These are phyloP conservation scores for Apostichopus leukothele DNA, from an alignment of 53 echinoderm and acorn worm species.

Conservation along the genomic window DNA sequence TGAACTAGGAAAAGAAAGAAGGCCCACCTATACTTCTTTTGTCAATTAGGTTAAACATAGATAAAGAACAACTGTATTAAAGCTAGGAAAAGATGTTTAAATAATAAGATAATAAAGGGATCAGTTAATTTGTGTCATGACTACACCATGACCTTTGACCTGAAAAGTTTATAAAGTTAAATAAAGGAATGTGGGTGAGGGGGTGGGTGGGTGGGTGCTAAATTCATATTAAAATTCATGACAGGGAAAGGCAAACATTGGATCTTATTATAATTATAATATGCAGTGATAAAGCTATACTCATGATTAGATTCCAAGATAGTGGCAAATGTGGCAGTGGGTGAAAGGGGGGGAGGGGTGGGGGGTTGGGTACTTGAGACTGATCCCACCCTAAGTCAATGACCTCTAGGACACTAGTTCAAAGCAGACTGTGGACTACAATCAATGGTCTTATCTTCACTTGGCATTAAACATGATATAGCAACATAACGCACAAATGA, in stretches of 20 bases:
- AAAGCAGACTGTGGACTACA: background rate
- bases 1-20: no score
- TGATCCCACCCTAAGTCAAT: slow-evolving; percentile 10
- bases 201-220: background rate
- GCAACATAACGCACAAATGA: no score
- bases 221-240: background rate
- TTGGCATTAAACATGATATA: no score
- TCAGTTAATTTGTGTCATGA: background rate
- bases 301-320: background rate
- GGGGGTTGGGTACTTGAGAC: background rate
- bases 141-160: background rate
- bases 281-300: background rate
- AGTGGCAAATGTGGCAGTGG: background rate
- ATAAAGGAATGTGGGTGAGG: background rate
- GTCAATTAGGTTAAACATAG: no score
- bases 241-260: background rate
- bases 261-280: background rate
- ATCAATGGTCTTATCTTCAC: no score
- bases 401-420: background rate
- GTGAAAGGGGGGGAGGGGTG: background rate
- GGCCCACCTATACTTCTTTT: no score
- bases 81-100: no score
- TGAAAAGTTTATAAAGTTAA: background rate
- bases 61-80: no score
- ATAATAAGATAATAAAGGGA: no score